A percentile compares a stretch with the other conserved stretches of the same genome.
Evolutionary conservation across 2,797 vertebrate species (phyloP).

Genomic region (Neomorphus geoffroyi): DNA sequence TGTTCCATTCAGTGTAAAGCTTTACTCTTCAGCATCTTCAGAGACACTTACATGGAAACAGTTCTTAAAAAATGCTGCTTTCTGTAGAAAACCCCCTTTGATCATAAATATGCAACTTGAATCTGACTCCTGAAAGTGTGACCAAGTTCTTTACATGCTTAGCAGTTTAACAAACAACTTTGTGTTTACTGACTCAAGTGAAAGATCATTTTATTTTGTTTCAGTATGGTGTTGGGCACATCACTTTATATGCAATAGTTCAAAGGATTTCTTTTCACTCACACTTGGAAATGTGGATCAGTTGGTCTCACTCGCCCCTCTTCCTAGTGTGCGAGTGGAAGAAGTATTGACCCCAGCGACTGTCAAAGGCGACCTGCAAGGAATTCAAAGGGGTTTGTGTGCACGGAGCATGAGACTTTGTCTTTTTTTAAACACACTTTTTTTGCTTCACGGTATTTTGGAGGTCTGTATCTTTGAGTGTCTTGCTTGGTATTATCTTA

Average conservation of each 20-base stretch:
- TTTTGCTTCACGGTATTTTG: neutral
- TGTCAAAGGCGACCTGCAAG: neutral
- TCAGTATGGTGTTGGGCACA: neutral
- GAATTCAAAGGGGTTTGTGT: neutral
- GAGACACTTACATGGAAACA: neutral
- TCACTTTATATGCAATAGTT: slow-evolving; percentile 4
- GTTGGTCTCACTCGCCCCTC: neutral
- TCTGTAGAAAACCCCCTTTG: neutral
- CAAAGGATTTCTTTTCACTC: slow-evolving; percentile 17
- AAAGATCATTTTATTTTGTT: slow-evolving; percentile 22
- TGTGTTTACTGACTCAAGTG: neutral
- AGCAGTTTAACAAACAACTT: slow-evolving; percentile 7
- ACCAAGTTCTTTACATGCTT: neutral
- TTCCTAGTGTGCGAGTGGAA: neutral
- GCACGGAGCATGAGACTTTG: neutral
- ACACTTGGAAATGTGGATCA: slow-evolving; percentile 6
- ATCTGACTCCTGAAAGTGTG: neutral
- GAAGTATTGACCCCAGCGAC: neutral
- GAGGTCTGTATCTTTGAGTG: neutral
- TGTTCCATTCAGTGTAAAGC: neutral
- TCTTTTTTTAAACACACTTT: neutral
- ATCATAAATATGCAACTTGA: neutral
- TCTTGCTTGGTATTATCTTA: neutral
- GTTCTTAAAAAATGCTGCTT: neutral
- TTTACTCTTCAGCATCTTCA: neutral